Evolutionary conservation across 2,888 invertebrate genomes (phyloP).

Genomic region (Empis stercorea): DNA sequence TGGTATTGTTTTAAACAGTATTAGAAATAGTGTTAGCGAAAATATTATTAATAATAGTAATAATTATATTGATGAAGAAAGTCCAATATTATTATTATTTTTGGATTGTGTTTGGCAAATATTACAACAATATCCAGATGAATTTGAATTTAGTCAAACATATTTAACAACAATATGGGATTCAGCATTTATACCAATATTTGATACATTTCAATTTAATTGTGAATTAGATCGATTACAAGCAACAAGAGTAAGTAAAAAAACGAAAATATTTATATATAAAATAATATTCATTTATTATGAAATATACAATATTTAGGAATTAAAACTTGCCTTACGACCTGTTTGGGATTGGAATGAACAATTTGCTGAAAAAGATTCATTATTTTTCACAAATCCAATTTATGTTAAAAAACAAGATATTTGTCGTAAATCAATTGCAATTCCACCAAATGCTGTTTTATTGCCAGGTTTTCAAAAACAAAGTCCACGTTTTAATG

Average conservation of each 20-base stretch:
- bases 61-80: slow-evolving; percentile 43
- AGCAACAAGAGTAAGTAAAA: slow-evolving; percentile 39
- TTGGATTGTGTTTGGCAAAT: slow-evolving; percentile 92
- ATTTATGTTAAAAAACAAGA: slow-evolving; percentile 43
- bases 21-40: slow-evolving; percentile 23
- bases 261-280: too few relatives aligned
- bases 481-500: slow-evolving; percentile 13
- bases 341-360: slow-evolving; percentile 87
- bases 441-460: slow-evolving; percentile 24
- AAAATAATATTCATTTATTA: too few relatives aligned
- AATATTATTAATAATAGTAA: slow-evolving; percentile 39
- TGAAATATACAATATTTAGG: too few relatives aligned
- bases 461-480: slow-evolving; percentile 23
- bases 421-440: slow-evolving; percentile 26
- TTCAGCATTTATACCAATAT: slow-evolving; percentile 71
- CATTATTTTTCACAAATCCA: slow-evolving; percentile 73
- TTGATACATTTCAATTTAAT: slow-evolving; percentile 88
- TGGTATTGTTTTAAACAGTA: too few relatives aligned
- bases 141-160: slow-evolving; percentile 86
- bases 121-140: slow-evolving; percentile 70
- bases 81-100: slow-evolving; percentile 81
- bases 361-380: slow-evolving; percentile 72
- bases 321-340: slow-evolving; percentile 44
- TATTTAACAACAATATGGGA: slow-evolving; percentile 91
- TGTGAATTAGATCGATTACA: slow-evolving; percentile 61